Base-by-base conservation (phyloP, 2,888 invertebrate genomes). In the Ormyrus nitidulus region DNA sequence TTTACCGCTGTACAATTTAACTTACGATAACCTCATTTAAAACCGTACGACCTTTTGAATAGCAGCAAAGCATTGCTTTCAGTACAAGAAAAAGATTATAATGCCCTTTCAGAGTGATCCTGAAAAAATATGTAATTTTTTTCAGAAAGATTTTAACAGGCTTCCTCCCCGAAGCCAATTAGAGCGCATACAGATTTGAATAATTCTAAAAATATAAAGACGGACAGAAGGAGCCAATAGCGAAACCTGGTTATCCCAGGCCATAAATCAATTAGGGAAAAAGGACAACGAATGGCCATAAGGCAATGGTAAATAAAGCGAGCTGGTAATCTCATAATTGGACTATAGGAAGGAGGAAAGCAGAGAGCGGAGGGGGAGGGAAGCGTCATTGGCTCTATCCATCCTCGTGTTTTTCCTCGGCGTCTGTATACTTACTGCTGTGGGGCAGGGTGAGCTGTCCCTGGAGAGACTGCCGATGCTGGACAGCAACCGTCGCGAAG, bases 381-480 rank as follows among this genome's bases (percentile, higher is more conserved):
- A 61, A 73, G 68, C 59, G 59, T 79, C 65, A 70, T 71, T 79
- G 65, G 79, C 65, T 74, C 51, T 9, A 53, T 72, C 13, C 48
- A 9, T 56, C 65, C 51, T 69, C 34, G 11, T 51, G 7, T 58
- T 19, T 70, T n/a, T 56, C n/a, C 48, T 8, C 48, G 8, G 56
- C 0, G 44, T 66, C 46, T 58, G 51, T 73, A 34, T 34, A 86
- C 87, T 90, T 85, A 90, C 90, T 86, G 85, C 77, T 81, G 85
- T 81, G 79, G 88, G 86, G 85, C 86, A 85, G 75, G 89, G 87
- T 82, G 90, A 90, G 79, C 83, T 86, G 86, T 90, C 90, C 86
- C 89, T 89, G 84, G 90, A 90, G 87, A 90, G 87, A 86, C 89
- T 90, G 83, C 90, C 89, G 81, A 90, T 87, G 85, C 89, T 89